These are phyloP conservation scores for Lysandra bellargus DNA, from an alignment of 2,888 invertebrate species.

Conservation along the genomic window DNA sequence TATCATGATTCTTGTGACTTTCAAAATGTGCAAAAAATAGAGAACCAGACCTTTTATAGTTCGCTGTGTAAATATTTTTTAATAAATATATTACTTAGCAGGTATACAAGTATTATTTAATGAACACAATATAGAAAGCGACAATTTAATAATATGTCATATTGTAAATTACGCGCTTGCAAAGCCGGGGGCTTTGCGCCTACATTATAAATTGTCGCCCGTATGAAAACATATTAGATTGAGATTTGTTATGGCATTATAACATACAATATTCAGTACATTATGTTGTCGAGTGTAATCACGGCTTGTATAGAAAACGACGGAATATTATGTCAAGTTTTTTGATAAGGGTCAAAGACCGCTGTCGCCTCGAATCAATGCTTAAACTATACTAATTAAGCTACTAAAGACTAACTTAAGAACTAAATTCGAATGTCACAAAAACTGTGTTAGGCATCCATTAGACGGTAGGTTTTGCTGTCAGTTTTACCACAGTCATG, in stretches of 20 bases:
- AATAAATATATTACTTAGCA: neutral
- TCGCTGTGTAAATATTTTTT: neutral
- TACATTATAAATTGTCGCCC: neutral
- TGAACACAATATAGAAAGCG: neutral
- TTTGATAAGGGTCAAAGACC: neutral
- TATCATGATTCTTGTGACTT: neutral
- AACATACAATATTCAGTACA: neutral
- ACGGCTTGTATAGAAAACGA: neutral
- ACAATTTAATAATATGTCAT: neutral
- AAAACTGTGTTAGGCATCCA: too few species aligned
- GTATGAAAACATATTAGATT: neutral
- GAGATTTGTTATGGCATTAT: neutral
- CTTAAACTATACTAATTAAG: neutral
- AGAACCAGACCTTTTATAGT: neutral
- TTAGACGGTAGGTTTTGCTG: too few species aligned
- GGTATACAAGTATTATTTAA: neutral
- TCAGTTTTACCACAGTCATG: too few species aligned
- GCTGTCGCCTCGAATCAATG: neutral
- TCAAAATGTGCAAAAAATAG: neutral
- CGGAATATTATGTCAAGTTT: neutral
- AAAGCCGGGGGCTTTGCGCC: neutral
- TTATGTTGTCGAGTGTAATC: too few species aligned
- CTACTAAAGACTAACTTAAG: too few species aligned
- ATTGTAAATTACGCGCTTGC: neutral
- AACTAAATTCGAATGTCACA: too few species aligned